Conservation (phyloP, 2,888 invertebrate genomes). For the Anthrax anthrax region DNA sequence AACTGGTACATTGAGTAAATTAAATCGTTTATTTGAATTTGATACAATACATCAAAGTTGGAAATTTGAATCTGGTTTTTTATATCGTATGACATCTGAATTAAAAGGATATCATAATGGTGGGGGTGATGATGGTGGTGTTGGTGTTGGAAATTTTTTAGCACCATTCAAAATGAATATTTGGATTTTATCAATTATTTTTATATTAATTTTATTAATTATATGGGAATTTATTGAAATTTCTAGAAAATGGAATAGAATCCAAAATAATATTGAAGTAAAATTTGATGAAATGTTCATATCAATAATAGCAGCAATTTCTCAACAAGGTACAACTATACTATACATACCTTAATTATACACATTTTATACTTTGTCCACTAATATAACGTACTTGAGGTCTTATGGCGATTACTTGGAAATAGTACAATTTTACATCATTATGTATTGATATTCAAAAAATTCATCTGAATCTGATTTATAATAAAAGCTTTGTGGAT, state of each 20-base stretch:
- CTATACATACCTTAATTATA: no score
- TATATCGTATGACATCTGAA: constrained; percentile 28
- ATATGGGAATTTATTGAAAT: constrained; percentile 17
- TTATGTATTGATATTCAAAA: no score
- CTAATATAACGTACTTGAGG: no score
- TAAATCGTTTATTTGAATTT: constrained; percentile 27
- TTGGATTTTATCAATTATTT: constrained; percentile 19
- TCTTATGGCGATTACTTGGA: no score
- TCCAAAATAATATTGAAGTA: background rate
- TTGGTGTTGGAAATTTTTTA: constrained; percentile 21
- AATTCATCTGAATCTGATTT: no score
- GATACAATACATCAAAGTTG: constrained; percentile 30
- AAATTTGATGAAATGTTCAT: constrained; percentile 11
- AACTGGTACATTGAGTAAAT: constrained; percentile 25
- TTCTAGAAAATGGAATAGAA: background rate
- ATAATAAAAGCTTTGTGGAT: no score
- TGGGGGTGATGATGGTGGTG: constrained; percentile 4
- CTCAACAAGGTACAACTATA: constrained; percentile 24
- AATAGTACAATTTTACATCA: no score
- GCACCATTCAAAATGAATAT: constrained; percentile 25
- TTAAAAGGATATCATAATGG: constrained; percentile 18
- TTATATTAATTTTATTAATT: constrained; percentile 16
- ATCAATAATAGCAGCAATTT: constrained; percentile 23
- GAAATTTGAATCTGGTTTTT: constrained; percentile 26
- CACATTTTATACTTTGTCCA: no score